Conservation (phyloP, 2,888 invertebrate genomes). For the Alloplasta piceator region DNA sequence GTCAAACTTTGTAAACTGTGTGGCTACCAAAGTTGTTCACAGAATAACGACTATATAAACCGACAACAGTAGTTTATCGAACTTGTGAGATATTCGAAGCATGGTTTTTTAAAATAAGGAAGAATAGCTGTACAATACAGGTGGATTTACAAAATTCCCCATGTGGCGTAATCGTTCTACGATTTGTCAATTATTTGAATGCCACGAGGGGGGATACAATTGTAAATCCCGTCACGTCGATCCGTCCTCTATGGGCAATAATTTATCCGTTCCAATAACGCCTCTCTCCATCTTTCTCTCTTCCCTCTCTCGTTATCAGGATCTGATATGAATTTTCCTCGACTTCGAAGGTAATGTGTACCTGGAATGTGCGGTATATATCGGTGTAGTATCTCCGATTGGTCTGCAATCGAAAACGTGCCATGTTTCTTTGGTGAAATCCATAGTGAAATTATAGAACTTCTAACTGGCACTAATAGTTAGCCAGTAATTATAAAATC, state of each 20-base stretch:
- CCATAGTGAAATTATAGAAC: no score
- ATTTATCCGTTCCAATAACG: constrained; percentile 69
- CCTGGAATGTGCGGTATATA: background rate
- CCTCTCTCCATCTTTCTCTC: background rate
- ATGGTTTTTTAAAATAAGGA: no score
- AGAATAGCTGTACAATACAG: no score
- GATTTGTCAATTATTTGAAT: constrained; percentile 49
- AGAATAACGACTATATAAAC: no score
- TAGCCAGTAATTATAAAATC: no score
- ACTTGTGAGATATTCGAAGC: no score
- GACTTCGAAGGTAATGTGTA: constrained; percentile 9
- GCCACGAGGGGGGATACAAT: constrained; percentile 36
- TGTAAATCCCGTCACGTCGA: constrained; percentile 72
- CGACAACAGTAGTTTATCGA: no score
- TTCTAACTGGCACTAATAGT: no score
- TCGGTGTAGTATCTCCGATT: background rate
- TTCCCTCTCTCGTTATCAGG: constrained; percentile 66
- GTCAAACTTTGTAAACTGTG: no score
- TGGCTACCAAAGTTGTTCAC: no score
- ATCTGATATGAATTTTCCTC: constrained; percentile 66
- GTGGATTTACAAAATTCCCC: no score
- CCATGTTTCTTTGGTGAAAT: background rate
- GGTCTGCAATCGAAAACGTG: background rate
- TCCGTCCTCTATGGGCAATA: constrained; percentile 62
- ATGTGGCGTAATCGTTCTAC: constrained; percentile 18